Evolutionary conservation across 2,888 invertebrate species (phyloP).

Genomic region (Dicyrtoma fusca): DNA sequence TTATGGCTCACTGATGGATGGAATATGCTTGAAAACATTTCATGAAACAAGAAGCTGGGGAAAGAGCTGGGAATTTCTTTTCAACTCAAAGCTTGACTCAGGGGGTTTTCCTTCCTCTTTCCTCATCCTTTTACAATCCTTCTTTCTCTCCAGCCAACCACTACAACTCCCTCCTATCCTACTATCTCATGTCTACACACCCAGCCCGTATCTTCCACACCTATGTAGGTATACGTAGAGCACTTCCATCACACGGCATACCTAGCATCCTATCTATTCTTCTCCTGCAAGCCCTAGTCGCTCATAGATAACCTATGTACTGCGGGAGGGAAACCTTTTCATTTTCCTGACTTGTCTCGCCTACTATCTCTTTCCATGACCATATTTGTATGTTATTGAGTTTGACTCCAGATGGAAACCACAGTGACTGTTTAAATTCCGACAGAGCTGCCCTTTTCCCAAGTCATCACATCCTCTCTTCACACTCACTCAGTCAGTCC

Average conservation of each 20-base stretch:
- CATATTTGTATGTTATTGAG: too few species aligned
- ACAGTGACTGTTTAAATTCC: constrained; percentile 40
- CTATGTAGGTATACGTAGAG: background rate
- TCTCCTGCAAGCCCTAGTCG: too few species aligned
- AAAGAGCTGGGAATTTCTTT: constrained; percentile 37
- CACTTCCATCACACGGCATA: background rate
- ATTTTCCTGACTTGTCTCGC: too few species aligned
- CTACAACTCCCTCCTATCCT: constrained; percentile 10
- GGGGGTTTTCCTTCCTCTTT: constrained; percentile 34
- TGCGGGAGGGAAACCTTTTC: too few species aligned
- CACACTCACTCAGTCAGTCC: constrained; percentile 17
- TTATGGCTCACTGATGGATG: constrained; percentile 46
- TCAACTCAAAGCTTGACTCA: constrained; percentile 39
- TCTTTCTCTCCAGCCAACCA: constrained; percentile 16
- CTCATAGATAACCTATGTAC: too few species aligned
- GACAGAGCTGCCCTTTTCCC: constrained; percentile 32
- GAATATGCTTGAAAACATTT: constrained; percentile 43
- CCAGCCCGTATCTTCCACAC: background rate
- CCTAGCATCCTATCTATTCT: background rate
- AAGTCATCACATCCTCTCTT: constrained; percentile 39
- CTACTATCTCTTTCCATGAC: too few species aligned
- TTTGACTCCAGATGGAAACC: constrained; percentile 22
- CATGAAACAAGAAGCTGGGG: constrained; percentile 27
- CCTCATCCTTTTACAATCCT: constrained; percentile 2
- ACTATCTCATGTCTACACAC: background rate